phyloP scores from a whole-genome alignment of 2,888 invertebrate genomes.

The Amiota minor region DNA sequence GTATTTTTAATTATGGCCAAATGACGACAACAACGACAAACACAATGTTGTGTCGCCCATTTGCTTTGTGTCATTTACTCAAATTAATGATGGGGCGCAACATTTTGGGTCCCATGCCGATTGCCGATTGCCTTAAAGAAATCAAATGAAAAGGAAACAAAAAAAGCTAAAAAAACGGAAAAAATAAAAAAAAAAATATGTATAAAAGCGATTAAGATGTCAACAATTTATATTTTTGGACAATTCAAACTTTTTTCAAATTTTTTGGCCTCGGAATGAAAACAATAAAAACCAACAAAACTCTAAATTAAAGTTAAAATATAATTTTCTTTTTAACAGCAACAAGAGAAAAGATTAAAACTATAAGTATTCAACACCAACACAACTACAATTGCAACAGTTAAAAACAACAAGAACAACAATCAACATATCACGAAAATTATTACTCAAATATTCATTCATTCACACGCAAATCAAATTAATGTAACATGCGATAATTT shows the following conservation, averaged over 20 bases:
- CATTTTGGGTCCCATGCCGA: neutral
- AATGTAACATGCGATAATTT: slow-evolving; percentile 63
- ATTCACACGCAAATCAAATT: slow-evolving; percentile 67
- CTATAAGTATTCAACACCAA: neutral
- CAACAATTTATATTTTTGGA: slow-evolving; percentile 52
- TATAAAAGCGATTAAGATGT: slow-evolving; percentile 57
- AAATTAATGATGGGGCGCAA: slow-evolving; percentile 10
- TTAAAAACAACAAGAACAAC: slow-evolving; percentile 3
- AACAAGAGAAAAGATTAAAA: neutral
- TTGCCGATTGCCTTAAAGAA: neutral
- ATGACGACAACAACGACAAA: neutral
- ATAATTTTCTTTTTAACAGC: too few relatives aligned
- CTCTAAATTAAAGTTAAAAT: too few relatives aligned
- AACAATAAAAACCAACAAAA: too few relatives aligned
- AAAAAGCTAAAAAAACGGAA: neutral
- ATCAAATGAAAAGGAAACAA: neutral
- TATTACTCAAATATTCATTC: slow-evolving; percentile 21
- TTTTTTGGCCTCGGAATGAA: slow-evolving; percentile 22
- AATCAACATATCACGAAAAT: slow-evolving; percentile 6
- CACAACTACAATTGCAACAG: neutral
- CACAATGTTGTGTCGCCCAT: too few relatives aligned
- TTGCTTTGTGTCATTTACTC: slow-evolving; percentile 52
- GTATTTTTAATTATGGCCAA: slow-evolving; percentile 56
- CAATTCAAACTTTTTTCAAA: slow-evolving; percentile 48
- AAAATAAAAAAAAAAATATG: neutral